A percentile compares a stretch with the other conserved stretches of the same genome.
Conservation (phyloP, 2,113 vertebrate species). For the Brachirus orientalis region DNA sequence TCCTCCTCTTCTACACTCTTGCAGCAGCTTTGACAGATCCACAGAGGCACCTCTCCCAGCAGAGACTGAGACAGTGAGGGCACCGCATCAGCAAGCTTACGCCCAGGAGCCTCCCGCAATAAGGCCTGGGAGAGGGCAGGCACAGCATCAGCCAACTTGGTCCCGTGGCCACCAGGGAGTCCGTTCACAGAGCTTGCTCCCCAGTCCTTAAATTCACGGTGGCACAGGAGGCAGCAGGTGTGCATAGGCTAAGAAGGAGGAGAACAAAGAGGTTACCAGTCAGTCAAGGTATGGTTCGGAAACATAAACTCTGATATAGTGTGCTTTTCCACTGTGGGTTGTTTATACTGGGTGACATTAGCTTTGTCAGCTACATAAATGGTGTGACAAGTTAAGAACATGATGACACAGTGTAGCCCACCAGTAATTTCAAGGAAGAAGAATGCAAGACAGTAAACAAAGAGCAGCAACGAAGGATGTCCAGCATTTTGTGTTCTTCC, state of each 20-base stretch:
- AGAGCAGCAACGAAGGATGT: too few relatives aligned
- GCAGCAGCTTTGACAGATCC: conserved; percentile 99
- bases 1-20: conserved; percentile 98
- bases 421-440: too few relatives aligned
- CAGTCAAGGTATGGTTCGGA: not conserved
- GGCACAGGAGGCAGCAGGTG: conserved; percentile 97
- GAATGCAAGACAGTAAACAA: too few relatives aligned
- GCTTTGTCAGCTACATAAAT: too few relatives aligned
- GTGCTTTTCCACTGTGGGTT: too few relatives aligned
- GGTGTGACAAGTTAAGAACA: too few relatives aligned
- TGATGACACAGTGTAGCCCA: too few relatives aligned
- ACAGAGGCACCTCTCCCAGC: conserved; percentile 96
- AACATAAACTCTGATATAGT: too few relatives aligned
- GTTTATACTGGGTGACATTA: too few relatives aligned
- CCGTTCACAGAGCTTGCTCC: conserved; percentile 90
- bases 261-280: conserved; percentile 31
- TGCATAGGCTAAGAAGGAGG: conserved; percentile 87
- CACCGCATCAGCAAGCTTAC: conserved; percentile 92
- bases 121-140: conserved; percentile 95
- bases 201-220: conserved; percentile 97
- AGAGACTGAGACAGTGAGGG: conserved; percentile 96
- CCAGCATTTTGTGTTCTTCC: too few relatives aligned
- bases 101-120: conserved; percentile 89
- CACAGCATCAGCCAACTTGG: conserved; percentile 88
- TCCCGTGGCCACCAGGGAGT: conserved; percentile 86